Conservation (phyloP, 92 coral and sea anemone species). For the Chrysogorgia sp. region DNA sequence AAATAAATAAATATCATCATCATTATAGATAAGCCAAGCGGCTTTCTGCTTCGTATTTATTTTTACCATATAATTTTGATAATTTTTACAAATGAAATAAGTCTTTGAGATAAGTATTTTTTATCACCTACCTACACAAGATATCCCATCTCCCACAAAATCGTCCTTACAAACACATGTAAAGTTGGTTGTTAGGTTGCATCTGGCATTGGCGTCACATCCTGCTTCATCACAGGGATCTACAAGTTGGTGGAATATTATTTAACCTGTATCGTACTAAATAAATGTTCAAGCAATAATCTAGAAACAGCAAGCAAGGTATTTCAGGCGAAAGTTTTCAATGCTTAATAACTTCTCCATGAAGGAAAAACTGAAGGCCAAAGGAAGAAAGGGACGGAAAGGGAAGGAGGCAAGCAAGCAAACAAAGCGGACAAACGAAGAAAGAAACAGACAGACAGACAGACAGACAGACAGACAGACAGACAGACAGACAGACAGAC, state of each 20-base stretch:
- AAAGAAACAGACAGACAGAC: too few species aligned
- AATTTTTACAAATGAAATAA: neutral
- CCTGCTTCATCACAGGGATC: conserved; percentile 1
- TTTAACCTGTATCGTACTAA: neutral
- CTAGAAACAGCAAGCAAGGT: neutral
- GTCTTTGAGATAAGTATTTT: neutral
- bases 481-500: too few species aligned
- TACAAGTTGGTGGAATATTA: neutral
- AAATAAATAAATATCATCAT: too few species aligned
- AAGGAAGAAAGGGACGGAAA: too few species aligned
- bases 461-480: too few species aligned
- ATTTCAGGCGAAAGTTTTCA: neutral
- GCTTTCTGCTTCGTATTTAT: too few species aligned
- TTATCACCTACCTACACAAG: neutral
- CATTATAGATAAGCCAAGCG: too few species aligned
- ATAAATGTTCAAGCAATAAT: neutral
- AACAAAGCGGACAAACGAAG: too few species aligned
- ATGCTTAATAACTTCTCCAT: neutral
- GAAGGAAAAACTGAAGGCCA: too few species aligned
- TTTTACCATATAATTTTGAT: too few species aligned
- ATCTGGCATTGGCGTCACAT: neutral
- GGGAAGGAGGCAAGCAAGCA: too few species aligned
- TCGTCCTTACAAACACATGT: neutral
- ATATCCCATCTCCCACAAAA: neutral
- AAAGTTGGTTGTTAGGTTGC: neutral